phyloP scores from a whole-genome alignment of 2,797 vertebrate genomes.

The Pipistrellus pygmaeus region DNA sequence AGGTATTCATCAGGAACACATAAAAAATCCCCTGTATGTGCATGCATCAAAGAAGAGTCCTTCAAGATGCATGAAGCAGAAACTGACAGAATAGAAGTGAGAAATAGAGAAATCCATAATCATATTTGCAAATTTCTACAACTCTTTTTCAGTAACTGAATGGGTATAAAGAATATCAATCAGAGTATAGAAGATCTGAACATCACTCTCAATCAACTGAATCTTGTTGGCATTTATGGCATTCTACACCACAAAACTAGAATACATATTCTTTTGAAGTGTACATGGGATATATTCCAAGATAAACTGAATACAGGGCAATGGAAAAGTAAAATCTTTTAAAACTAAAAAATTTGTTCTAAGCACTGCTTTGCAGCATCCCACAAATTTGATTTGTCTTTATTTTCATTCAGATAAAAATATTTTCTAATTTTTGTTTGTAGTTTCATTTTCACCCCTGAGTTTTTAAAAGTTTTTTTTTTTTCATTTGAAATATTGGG shows the following conservation, averaged over 20 bases:
- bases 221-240: not conserved
- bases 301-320: not conserved
- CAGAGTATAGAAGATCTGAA: not conserved
- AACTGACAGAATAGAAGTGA: not conserved
- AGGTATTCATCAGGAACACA: not conserved
- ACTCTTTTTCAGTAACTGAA: not conserved
- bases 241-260: not conserved
- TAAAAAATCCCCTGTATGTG: not conserved
- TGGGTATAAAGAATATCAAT: not conserved
- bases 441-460: not conserved
- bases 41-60: not conserved
- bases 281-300: not conserved
- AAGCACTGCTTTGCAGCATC: not conserved
- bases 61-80: not conserved
- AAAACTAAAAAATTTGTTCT: not conserved
- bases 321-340: not conserved
- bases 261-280: not conserved
- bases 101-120: not conserved
- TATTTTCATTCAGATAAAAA: slow-evolving; percentile 2
- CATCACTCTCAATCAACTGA: not conserved
- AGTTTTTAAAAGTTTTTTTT: not conserved
- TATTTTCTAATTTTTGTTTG: slow-evolving; percentile 29
- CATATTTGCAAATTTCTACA: not conserved
- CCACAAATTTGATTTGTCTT: not conserved
- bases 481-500: not conserved